Percentiles rank a stretch among this genome's conserved stretches.
Evolutionary conservation across 2,113 vertebrate species (phyloP).

Genomic region (Chionodraco myersi): DNA sequence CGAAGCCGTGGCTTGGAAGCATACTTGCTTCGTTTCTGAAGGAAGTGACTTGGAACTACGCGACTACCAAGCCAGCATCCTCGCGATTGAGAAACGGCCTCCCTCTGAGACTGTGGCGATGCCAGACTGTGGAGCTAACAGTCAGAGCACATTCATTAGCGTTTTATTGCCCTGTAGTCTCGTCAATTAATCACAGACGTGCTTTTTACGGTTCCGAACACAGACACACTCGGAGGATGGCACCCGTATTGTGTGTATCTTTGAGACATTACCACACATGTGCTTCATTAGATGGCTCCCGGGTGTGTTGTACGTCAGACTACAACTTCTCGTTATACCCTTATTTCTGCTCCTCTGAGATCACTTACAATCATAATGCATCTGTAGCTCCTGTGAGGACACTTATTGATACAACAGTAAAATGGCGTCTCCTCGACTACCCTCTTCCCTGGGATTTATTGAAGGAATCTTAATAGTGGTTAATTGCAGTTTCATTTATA

Average conservation of each 20-base stretch:
- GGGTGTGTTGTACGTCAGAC: conserved; percentile 50
- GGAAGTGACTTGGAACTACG: too few species aligned
- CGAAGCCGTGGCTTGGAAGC: too few species aligned
- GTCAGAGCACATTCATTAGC: conserved; percentile 75
- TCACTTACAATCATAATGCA: conserved; percentile 22
- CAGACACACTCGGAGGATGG: not conserved
- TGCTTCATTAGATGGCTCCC: conserved; percentile 54
- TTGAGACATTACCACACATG: conserved; percentile 29
- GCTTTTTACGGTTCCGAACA: conserved; percentile 29
- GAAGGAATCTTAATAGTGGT: conserved; percentile 49
- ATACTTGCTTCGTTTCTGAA: too few species aligned
- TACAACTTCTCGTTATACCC: conserved; percentile 34
- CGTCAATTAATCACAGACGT: conserved; percentile 60
- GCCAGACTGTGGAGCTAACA: conserved; percentile 68
- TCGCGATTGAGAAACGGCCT: not conserved
- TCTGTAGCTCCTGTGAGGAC: conserved; percentile 33
- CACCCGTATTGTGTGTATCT: conserved; percentile 3
- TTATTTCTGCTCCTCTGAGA: conserved; percentile 32
- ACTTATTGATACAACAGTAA: conserved; percentile 63
- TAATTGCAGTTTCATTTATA: conserved; percentile 57
- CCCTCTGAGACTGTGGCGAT: conserved; percentile 64
- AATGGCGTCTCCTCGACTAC: conserved; percentile 50
- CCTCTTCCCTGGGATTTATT: conserved; percentile 49
- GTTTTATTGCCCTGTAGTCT: conserved; percentile 71
- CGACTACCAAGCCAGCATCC: too few species aligned